Base-by-base conservation (phyloP, 2,113 vertebrate genomes). In the Chaenocephalus aceratus region DNA sequence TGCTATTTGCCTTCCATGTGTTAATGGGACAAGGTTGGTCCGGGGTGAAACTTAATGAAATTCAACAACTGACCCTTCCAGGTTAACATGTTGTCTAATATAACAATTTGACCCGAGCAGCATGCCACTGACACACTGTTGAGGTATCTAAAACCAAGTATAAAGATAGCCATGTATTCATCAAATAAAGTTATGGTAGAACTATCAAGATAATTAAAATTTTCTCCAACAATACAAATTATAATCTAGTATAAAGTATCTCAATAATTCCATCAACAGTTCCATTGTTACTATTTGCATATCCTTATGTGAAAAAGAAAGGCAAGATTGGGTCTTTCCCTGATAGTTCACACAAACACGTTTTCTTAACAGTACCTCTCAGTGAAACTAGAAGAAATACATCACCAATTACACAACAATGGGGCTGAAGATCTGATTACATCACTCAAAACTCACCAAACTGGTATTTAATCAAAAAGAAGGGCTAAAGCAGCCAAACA, bases 1-100 rank as follows among this genome's bases (percentile, higher is more conserved):
- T 88, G 88, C 34, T 72, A 88, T 86, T 86, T 92, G 77, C 21
- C 87, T 81, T 71, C 63, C 34, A 72, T 52, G 84, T 91, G 89
- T 89, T 87, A 89, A 90, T 82, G 72, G 77, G 62, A 57, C 72
- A 56, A 30, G 36, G 16, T 30, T 58, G 21, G 30, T 62, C 41
- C 0, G 21, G 62, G 23, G 44, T 65, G 71, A 83, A 30, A 72
- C 69, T 78, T 79, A 48, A 82, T 83, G 63, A 88, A 79, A 90
- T 84, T 87, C 71, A 82, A 65, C 78, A 82, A 26, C 79, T 77
- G 59, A 60, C 59, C 48, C 34, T 66, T 77, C 72, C 78, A 75
- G 80, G 64, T 79, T 36, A 87, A 70, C 46, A 36, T 53, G 67
- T 34, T 73, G 59, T 53, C 61, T 23, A 11, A 18, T 46, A 59